phyloP scores from a whole-genome alignment of 2,888 invertebrate species.

The Tetranychus truncatus region DNA sequence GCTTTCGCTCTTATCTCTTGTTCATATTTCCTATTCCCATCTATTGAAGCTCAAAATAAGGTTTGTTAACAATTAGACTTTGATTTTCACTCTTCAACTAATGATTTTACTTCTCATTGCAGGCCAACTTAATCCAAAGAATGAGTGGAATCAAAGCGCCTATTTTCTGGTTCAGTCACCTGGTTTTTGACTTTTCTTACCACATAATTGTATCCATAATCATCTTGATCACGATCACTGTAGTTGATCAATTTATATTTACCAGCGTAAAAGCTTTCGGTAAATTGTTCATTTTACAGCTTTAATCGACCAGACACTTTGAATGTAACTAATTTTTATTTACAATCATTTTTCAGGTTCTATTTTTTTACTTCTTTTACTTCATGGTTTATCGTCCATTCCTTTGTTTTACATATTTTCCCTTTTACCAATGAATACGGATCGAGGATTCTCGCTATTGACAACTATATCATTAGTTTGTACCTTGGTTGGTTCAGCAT shows the following conservation, averaged over 20 bases:
- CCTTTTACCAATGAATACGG: conserved; percentile 21
- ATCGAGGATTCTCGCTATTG: conserved; percentile 22
- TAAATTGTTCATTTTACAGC: neutral
- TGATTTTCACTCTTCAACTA: neutral
- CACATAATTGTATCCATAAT: neutral
- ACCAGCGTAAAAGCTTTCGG: neutral
- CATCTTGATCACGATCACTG: neutral
- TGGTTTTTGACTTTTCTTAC: neutral
- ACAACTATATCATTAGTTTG: conserved; percentile 16
- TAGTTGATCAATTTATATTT: neutral
- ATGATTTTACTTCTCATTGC: neutral
- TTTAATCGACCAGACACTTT: neutral
- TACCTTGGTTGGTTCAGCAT: neutral
- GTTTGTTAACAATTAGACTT: neutral
- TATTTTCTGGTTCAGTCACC: neutral
- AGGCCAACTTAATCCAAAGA: conserved; percentile 21
- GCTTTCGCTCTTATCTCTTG: neutral
- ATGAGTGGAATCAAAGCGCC: conserved; percentile 18
- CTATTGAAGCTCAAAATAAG: neutral
- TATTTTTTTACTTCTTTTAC: conserved; percentile 18
- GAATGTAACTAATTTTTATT: no score
- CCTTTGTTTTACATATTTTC: conserved; percentile 26
- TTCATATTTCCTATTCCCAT: neutral
- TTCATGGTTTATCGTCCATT: conserved; percentile 25
- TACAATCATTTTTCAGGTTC: no score